These are phyloP conservation scores for Cheilosia soror DNA, from an alignment of 2,888 invertebrate genomes.

Conservation along the genomic window DNA sequence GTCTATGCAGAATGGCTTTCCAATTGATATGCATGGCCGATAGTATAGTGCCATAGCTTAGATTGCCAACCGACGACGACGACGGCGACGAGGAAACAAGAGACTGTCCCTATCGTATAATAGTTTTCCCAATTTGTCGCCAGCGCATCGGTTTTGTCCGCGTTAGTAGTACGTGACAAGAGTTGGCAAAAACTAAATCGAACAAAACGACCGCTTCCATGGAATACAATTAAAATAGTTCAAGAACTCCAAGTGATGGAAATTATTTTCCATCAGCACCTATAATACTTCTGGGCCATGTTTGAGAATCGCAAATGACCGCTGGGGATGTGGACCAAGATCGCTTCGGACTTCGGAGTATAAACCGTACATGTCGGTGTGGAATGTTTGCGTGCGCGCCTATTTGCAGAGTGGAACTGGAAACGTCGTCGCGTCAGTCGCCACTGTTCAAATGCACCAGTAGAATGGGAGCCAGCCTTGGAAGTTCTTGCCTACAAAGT, in stretches of 20 bases:
- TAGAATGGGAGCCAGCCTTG: slow-evolving; percentile 48
- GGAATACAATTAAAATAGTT: slow-evolving; percentile 68
- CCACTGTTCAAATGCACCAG: slow-evolving; percentile 24
- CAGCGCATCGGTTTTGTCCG: slow-evolving; percentile 26
- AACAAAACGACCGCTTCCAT: slow-evolving; percentile 41
- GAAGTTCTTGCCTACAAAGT: slow-evolving; percentile 10
- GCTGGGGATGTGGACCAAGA: slow-evolving; percentile 60
- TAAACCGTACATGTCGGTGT: slow-evolving; percentile 52
- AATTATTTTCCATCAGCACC: slow-evolving; percentile 15
- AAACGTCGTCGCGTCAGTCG: slow-evolving; percentile 1
- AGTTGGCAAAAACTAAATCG: slow-evolving; percentile 30
- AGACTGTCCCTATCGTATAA: slow-evolving; percentile 1
- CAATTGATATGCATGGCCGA: slow-evolving; percentile 65
- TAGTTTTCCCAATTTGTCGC: slow-evolving; percentile 61
- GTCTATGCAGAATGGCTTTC: slow-evolving; percentile 45
- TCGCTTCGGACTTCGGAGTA: slow-evolving; percentile 15
- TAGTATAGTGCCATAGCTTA: slow-evolving; percentile 13
- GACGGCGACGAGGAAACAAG: slow-evolving; percentile 50
- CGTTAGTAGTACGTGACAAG: slow-evolving; percentile 51
- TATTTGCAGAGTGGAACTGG: slow-evolving; percentile 23
- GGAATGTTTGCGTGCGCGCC: slow-evolving; percentile 49
- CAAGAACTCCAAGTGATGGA: slow-evolving; percentile 23
- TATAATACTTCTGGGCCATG: background rate
- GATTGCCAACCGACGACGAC: slow-evolving; percentile 14
- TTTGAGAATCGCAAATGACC: background rate